Base-by-base conservation (phyloP, 2,888 invertebrate species). In the Formica aserva region DNA sequence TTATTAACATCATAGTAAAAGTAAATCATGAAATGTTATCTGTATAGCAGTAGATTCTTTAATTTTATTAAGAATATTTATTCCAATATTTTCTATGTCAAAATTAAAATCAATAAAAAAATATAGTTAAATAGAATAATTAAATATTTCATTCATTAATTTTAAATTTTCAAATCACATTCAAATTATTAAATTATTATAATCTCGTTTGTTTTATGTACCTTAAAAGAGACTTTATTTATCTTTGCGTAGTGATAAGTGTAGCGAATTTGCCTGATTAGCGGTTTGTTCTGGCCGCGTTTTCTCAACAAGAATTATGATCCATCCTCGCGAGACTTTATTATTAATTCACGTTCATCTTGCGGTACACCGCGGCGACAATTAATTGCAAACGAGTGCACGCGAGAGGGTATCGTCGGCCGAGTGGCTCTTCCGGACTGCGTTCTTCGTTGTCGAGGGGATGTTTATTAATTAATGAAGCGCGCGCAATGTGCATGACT, bases 401-500 rank as follows among this genome's bases (percentile, higher is more conserved):
- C 29, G 66, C 60, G 74, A 60, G 60, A 80, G 60, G 74, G 26
- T 80, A 45, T 57, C 22, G 38, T 72, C 62, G 22, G 35, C 35
- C 38, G 66, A 67, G 18, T 63, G 71, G 32, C 15, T 65, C 41
- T 69, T 62, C 83, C 71, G 66, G 60, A 76, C 38, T 29, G 32
- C 74, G 29, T 5, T 55, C 60, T 63, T 13, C 57, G 29, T 29
- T 60, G 52, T 72, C 75, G 63, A 69, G 76, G 85, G 83, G 60
- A 67, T 85, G 88, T 91, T 90, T 90, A 88, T 91, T 88, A 90
- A 89, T 91, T 91, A 91, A 91, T 85, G 85, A 89, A 88, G 82
- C 86, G 86, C 86, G 85, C 81, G 66, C 82, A 90, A 86, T 85
- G 78, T 72, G 91, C 91, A 86, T 85, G 87, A 89, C 87, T 88